These are phyloP conservation scores for Protonibea diacanthus DNA, from an alignment of 2,797 vertebrate genomes.

Conservation along the genomic window DNA sequence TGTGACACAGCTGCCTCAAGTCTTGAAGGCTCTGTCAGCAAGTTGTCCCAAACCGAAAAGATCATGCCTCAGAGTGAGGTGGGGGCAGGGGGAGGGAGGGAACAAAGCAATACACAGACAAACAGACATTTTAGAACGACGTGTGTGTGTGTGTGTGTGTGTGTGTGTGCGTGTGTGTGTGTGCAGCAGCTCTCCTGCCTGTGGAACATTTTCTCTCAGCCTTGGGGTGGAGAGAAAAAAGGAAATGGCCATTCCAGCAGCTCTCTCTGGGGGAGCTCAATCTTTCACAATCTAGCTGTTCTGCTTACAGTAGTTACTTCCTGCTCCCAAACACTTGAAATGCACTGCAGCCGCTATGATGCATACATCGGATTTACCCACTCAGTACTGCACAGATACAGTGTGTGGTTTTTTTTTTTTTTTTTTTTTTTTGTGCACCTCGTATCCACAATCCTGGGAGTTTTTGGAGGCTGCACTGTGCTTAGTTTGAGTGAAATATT, in stretches of 20 bases:
- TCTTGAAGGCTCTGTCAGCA: constrained; percentile 49
- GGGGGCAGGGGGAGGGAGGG: neutral
- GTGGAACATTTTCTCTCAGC: constrained; percentile 46
- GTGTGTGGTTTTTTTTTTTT: neutral
- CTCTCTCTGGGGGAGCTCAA: constrained; percentile 42
- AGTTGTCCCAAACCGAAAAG: constrained; percentile 49
- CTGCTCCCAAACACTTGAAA: constrained; percentile 15
- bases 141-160: constrained; percentile 10
- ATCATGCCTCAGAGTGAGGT: constrained; percentile 35
- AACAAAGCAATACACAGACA: constrained; percentile 39
- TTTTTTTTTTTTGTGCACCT: neutral
- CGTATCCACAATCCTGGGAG: constrained; percentile 1
- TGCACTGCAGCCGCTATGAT: constrained; percentile 13
- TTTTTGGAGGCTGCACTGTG: neutral
- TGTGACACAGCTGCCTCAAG: constrained; percentile 36
- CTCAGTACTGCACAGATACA: neutral
- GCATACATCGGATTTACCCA: neutral
- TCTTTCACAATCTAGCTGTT: constrained; percentile 35
- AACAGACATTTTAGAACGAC: constrained; percentile 11
- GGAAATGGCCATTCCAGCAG: constrained; percentile 33
- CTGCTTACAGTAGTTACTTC: constrained; percentile 34
- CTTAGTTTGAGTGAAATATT: constrained; percentile 3
- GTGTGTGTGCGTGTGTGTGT: constrained; percentile 29
- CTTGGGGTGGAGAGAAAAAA: constrained; percentile 15
- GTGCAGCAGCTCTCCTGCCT: constrained; percentile 9